Percentiles rank a stretch among this genome's conserved stretches.
phyloP scores from a whole-genome alignment of 2,113 vertebrate species.

The Nesogale talazaci region DNA sequence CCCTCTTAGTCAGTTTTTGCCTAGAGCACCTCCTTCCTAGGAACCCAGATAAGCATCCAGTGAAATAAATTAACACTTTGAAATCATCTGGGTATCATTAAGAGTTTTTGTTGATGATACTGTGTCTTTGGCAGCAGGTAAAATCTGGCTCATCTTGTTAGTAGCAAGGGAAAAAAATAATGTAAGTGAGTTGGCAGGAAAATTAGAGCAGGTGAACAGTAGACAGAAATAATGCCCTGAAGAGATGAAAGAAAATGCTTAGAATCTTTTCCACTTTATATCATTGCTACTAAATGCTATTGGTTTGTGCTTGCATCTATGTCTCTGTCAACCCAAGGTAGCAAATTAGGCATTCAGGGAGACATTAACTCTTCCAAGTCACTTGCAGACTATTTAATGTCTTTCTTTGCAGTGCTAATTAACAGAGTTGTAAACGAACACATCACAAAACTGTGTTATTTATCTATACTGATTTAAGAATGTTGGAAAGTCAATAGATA shows the following conservation, averaged over 20 bases:
- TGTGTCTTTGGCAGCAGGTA: slow-evolving; percentile 67
- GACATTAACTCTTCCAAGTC: slow-evolving; percentile 64
- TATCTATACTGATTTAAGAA: slow-evolving; percentile 54
- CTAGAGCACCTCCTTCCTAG: slow-evolving; percentile 59
- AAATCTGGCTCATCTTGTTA: slow-evolving; percentile 79
- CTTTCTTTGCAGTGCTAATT: slow-evolving; percentile 67
- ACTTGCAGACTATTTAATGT: slow-evolving; percentile 55
- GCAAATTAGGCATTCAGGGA: slow-evolving; percentile 71
- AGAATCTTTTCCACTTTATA: slow-evolving; percentile 62
- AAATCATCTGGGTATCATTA: slow-evolving; percentile 70
- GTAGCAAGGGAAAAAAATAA: slow-evolving; percentile 72
- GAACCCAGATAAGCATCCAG: slow-evolving; percentile 67
- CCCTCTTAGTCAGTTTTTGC: slow-evolving; percentile 69
- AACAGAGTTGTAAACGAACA: slow-evolving; percentile 72
- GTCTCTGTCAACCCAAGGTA: slow-evolving; percentile 63
- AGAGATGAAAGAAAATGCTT: slow-evolving; percentile 74
- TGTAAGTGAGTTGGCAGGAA: slow-evolving; percentile 72
- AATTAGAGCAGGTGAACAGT: slow-evolving; percentile 81
- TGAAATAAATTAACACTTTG: slow-evolving; percentile 71
- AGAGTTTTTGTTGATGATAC: slow-evolving; percentile 74
- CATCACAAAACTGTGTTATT: slow-evolving; percentile 69
- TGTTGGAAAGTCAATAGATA: slow-evolving; percentile 61
- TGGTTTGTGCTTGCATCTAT: slow-evolving; percentile 62
- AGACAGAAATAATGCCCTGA: slow-evolving; percentile 75
- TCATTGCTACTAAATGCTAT: slow-evolving; percentile 43